Percentiles rank a stretch among this genome's conserved stretches.
Conservation (phyloP, 2,113 vertebrate species). For the Madoqua kirkii region DNA sequence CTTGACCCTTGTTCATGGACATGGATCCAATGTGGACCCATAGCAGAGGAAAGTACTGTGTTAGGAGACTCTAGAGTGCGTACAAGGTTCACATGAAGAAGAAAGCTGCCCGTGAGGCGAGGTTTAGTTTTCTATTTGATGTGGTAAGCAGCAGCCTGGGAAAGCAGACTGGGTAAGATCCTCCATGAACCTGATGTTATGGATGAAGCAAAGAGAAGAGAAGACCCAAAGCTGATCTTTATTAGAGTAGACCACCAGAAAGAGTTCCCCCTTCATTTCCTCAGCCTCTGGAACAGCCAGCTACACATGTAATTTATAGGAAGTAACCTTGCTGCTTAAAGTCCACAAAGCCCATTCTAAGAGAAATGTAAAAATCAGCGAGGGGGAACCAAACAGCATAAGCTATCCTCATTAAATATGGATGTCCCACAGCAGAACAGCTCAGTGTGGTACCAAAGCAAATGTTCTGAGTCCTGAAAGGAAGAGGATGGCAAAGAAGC, state of each 20-base stretch:
- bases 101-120: background rate
- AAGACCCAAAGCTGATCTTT: background rate
- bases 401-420: background rate
- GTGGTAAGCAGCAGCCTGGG: background rate
- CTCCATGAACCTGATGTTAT: background rate
- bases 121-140: background rate
- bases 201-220: background rate
- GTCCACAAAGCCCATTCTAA: background rate
- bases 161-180: background rate
- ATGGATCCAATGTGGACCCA: too few relatives aligned
- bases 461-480: background rate
- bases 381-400: background rate
- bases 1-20: background rate
- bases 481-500: background rate
- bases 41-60: background rate
- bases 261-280: background rate
- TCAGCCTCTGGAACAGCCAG: background rate
- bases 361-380: background rate
- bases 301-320: background rate
- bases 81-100: background rate
- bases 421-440: background rate
- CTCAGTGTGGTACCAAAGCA: background rate
- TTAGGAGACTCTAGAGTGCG: background rate
- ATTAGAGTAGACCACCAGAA: background rate
- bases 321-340: background rate